A percentile compares a stretch with the other conserved stretches of the same genome.
phyloP scores from a whole-genome alignment of 1,140 invertebrate genomes.

The Dreissena polymorpha region DNA sequence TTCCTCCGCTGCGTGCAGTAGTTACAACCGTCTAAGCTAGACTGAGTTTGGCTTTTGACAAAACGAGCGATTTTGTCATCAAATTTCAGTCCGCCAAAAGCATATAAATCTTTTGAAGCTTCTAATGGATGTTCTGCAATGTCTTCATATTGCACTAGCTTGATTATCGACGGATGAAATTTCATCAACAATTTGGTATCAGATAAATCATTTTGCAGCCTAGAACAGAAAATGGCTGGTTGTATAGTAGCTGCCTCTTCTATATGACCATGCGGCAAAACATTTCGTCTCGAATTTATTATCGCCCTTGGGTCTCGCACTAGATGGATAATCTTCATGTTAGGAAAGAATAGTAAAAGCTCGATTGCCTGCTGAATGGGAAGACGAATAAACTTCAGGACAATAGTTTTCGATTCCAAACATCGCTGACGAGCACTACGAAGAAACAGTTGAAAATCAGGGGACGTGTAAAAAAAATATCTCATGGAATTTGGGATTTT shows the following conservation, averaged over 20 bases:
- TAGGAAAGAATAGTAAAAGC: constrained; percentile 23
- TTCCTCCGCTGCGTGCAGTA: constrained; percentile 39
- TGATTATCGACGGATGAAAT: too few species aligned
- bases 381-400: constrained; percentile 33
- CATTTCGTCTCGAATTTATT: too few species aligned
- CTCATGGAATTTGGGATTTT: too few species aligned
- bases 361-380: neutral
- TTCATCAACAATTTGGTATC: too few species aligned
- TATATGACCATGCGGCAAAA: constrained; percentile 20
- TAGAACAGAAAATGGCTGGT: neutral
- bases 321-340: too few species aligned
- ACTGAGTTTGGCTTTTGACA: neutral
- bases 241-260: neutral
- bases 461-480: neutral
- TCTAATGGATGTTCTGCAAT: constrained; percentile 25
- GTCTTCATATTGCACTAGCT: neutral
- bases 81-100: too few species aligned
- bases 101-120: neutral
- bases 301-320: too few species aligned
- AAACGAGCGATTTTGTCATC: neutral
- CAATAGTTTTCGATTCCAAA: neutral
- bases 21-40: constrained; percentile 1
- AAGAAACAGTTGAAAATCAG: neutral
- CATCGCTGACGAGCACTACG: neutral
- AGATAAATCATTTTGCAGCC: too few species aligned